A percentile compares a stretch with the other conserved stretches of the same genome.
These are phyloP conservation scores for Axis porcinus DNA, from an alignment of 2,113 vertebrate species.

Conservation along the genomic window DNA sequence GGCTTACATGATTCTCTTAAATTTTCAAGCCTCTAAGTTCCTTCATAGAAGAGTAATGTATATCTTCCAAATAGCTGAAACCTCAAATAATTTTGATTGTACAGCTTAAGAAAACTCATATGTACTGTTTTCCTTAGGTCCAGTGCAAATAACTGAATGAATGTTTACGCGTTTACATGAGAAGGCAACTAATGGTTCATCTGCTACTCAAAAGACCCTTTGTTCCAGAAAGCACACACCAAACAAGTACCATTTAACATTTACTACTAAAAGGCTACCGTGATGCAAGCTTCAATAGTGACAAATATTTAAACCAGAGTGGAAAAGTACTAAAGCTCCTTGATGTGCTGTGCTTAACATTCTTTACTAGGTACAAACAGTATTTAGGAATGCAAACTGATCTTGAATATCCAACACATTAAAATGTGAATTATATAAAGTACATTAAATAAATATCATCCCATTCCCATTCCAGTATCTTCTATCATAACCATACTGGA, in stretches of 20 bases:
- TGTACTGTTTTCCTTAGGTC: slow-evolving; percentile 17
- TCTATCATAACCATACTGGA: not conserved
- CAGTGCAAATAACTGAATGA: slow-evolving; percentile 44
- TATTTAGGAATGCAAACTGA: slow-evolving; percentile 26
- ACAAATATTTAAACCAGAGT: slow-evolving; percentile 38
- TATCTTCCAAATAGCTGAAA: slow-evolving; percentile 10
- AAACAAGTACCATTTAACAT: slow-evolving; percentile 51
- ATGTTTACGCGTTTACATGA: slow-evolving; percentile 22
- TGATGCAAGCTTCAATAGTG: slow-evolving; percentile 15
- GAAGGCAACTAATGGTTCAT: slow-evolving; percentile 15
- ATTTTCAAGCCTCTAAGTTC: not conserved
- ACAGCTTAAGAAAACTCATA: slow-evolving; percentile 37
- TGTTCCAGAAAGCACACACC: slow-evolving; percentile 48
- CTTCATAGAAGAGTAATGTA: not conserved
- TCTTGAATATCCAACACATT: slow-evolving; percentile 25
- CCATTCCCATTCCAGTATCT: not conserved
- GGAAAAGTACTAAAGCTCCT: slow-evolving; percentile 17
- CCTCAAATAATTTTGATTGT: slow-evolving; percentile 40
- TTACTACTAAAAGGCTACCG: slow-evolving; percentile 31
- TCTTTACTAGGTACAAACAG: slow-evolving; percentile 40
- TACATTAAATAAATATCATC: not conserved
- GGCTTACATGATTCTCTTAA: not conserved
- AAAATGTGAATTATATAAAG: slow-evolving; percentile 29
- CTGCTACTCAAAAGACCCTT: slow-evolving; percentile 48
- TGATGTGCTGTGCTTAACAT: not conserved